Evolutionary conservation across 2,888 invertebrate genomes (phyloP).

Genomic region (Orthosia cruda): DNA sequence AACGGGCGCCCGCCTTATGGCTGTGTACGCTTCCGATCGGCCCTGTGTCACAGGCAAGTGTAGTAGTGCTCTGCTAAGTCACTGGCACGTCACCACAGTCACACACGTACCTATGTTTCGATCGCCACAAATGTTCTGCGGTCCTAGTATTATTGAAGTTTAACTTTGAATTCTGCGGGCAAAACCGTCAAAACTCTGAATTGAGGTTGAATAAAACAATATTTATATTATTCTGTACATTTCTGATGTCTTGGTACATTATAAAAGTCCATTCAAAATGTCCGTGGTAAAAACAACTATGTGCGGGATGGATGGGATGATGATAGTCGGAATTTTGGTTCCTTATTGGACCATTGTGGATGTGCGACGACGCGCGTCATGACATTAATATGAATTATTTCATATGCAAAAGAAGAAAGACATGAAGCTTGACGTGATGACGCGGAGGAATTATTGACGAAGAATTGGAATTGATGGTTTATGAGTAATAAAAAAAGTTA

Average conservation of each 20-base stretch:
- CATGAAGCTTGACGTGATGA: too few species aligned
- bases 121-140: slow-evolving; percentile 17
- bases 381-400: too few species aligned
- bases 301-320: too few species aligned
- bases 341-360: too few species aligned
- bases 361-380: too few species aligned
- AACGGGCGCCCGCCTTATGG: too few species aligned
- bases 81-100: neutral
- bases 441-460: too few species aligned
- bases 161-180: slow-evolving; percentile 40
- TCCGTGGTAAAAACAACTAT: slow-evolving; percentile 5
- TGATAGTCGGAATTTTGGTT: too few species aligned
- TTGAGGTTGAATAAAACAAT: neutral
- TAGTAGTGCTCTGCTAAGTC: neutral
- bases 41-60: too few species aligned
- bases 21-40: neutral
- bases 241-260: slow-evolving; percentile 32
- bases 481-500: too few species aligned
- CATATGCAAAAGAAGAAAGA: too few species aligned
- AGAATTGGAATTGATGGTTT: too few species aligned
- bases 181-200: slow-evolving; percentile 22
- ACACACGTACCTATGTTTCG: neutral
- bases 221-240: neutral
- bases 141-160: slow-evolving; percentile 34
- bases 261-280: slow-evolving; percentile 13